Evolutionary conservation across 1,140 invertebrate genomes (phyloP).

Genomic region (Bombus pyrosoma): DNA sequence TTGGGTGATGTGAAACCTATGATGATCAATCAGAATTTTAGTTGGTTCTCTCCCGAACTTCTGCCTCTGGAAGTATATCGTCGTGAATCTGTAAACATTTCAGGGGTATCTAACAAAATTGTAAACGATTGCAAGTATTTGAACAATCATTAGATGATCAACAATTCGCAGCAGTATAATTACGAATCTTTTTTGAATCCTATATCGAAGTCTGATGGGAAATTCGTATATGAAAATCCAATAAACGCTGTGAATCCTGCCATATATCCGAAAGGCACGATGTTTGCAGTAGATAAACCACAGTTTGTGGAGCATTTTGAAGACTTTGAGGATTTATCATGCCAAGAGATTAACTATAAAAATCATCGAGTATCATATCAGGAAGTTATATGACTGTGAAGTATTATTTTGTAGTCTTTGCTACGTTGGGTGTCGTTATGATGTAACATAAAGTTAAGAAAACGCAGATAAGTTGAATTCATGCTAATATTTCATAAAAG

Average conservation of each 20-base stretch:
- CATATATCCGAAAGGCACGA: background rate
- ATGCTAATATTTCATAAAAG: background rate
- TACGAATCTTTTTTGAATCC: background rate
- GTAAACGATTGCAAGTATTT: background rate
- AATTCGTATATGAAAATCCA: background rate
- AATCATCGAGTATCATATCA: no score
- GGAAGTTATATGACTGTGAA: no score
- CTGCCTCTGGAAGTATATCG: background rate
- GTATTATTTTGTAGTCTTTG: background rate
- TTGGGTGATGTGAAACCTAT: background rate
- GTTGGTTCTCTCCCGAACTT: background rate
- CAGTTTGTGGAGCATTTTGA: background rate
- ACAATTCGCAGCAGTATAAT: background rate
- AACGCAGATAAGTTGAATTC: background rate
- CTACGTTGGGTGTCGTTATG: conserved; percentile 14
- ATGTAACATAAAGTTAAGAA: background rate
- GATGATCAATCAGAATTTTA: background rate
- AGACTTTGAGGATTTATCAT: background rate
- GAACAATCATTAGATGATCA: background rate
- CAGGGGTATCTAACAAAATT: background rate
- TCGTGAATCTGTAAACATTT: background rate
- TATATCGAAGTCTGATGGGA: background rate
- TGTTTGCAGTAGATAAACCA: no score
- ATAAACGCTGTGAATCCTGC: background rate
- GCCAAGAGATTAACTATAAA: background rate